A percentile compares a stretch with the other conserved stretches of the same genome.
These are phyloP conservation scores for Drosophila orosa DNA, from an alignment of 1,140 invertebrate species.

Conservation along the genomic window DNA sequence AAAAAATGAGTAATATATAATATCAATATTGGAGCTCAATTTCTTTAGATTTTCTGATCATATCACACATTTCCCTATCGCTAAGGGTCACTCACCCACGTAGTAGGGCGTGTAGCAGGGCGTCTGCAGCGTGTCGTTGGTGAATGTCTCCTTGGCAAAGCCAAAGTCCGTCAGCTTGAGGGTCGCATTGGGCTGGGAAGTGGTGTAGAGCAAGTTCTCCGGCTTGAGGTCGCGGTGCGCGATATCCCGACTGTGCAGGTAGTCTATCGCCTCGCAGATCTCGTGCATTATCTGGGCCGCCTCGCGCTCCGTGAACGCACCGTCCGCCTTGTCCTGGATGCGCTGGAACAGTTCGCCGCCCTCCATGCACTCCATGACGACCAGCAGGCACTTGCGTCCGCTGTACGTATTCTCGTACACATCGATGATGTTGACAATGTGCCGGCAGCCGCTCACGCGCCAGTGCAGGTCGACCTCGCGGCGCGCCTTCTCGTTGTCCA, in stretches of 20 bases:
- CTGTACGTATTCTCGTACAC: constrained; percentile 98
- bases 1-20: no score
- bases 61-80: no score
- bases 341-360: constrained; percentile 98
- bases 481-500: constrained; percentile 95
- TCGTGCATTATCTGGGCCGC: constrained; percentile 94
- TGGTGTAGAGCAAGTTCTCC: constrained; percentile 94
- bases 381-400: constrained; percentile 95
- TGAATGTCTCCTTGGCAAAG: constrained; percentile 98
- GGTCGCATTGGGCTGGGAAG: constrained; percentile 88
- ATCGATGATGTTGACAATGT: constrained; percentile 97
- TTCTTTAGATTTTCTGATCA: no score
- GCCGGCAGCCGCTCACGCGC: constrained; percentile 93
- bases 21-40: no score
- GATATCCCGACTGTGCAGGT: constrained; percentile 97
- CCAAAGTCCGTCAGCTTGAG: constrained; percentile 99
- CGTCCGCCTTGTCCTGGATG: constrained; percentile 97
- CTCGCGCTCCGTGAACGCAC: constrained; percentile 96
- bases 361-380: constrained; percentile 99
- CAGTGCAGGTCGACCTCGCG: constrained; percentile 98
- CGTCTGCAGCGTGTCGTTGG: constrained; percentile 95
- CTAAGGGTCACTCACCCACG: constrained; percentile 89
- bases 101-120: constrained; percentile 99
- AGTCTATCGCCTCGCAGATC: constrained; percentile 97
- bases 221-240: constrained; percentile 98